phyloP scores from a whole-genome alignment of 2,797 vertebrate genomes.

The Myotis planiceps region DNA sequence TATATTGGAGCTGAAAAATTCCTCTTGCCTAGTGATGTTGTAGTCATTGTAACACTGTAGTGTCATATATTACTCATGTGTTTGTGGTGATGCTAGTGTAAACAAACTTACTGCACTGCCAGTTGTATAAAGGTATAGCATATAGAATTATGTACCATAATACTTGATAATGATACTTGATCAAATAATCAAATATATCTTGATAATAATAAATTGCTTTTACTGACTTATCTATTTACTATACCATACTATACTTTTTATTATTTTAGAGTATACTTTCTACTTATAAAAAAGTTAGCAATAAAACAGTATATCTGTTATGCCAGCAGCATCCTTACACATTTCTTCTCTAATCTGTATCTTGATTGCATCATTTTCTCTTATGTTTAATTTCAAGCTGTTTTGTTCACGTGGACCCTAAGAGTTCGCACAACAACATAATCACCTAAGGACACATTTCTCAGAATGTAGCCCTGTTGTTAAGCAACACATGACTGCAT shows the following conservation, averaged over 20 bases:
- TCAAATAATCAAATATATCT: not conserved
- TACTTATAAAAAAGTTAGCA: not conserved
- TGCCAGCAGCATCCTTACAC: not conserved
- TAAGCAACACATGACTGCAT: not conserved
- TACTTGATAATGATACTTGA: not conserved
- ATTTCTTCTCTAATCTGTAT: not conserved
- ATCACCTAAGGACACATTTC: not conserved
- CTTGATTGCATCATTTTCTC: not conserved
- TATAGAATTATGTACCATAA: not conserved
- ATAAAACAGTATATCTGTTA: not conserved
- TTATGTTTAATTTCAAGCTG: not conserved
- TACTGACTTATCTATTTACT: too few species aligned
- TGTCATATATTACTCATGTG: not conserved
- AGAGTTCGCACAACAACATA: not conserved
- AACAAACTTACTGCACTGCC: not conserved
- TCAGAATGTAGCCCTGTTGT: not conserved
- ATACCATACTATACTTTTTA: too few species aligned
- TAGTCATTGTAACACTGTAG: not conserved
- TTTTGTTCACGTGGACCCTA: not conserved
- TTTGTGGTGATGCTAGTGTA: not conserved
- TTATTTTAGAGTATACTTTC: not conserved
- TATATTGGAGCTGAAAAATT: not conserved
- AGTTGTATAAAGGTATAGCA: not conserved
- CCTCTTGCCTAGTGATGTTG: not conserved
- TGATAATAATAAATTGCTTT: not conserved